Evolutionary conservation across 2,888 invertebrate genomes (phyloP).

Genomic region (Patella ulyssiponensis): DNA sequence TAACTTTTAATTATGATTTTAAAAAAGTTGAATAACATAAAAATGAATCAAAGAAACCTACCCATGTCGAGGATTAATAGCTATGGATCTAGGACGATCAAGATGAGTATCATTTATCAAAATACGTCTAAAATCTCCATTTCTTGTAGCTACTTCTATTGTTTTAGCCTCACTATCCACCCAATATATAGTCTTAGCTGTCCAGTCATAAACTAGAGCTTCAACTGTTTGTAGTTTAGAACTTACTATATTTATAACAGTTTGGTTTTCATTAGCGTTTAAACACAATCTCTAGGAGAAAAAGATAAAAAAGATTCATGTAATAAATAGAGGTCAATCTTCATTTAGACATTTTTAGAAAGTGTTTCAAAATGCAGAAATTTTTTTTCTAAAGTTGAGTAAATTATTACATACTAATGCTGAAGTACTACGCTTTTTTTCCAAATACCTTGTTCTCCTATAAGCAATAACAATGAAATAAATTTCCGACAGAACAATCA

Average conservation of each 20-base stretch:
- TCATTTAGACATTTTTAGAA: too few species aligned
- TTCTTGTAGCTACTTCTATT: slow-evolving; percentile 86
- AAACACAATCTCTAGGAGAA: slow-evolving; percentile 73
- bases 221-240: slow-evolving; percentile 85
- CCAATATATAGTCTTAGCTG: slow-evolving; percentile 88
- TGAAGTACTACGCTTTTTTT: too few species aligned
- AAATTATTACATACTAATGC: too few species aligned
- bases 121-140: slow-evolving; percentile 83
- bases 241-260: slow-evolving; percentile 79
- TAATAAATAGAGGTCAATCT: too few species aligned
- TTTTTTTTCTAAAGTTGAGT: too few species aligned
- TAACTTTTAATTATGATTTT: too few species aligned
- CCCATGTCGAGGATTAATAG: slow-evolving; percentile 86
- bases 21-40: too few species aligned
- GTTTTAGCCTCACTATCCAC: slow-evolving; percentile 86
- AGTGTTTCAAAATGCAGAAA: too few species aligned
- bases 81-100: slow-evolving; percentile 85
- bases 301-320: neutral
- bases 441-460: too few species aligned
- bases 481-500: too few species aligned
- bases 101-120: slow-evolving; percentile 78
- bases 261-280: slow-evolving; percentile 75
- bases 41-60: slow-evolving; percentile 51
- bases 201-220: slow-evolving; percentile 92
- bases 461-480: too few species aligned